Percentiles rank a stretch among this genome's conserved stretches.
These are phyloP conservation scores for Enhydra lutris DNA, from an alignment of 2,113 vertebrate genomes.

Conservation along the genomic window DNA sequence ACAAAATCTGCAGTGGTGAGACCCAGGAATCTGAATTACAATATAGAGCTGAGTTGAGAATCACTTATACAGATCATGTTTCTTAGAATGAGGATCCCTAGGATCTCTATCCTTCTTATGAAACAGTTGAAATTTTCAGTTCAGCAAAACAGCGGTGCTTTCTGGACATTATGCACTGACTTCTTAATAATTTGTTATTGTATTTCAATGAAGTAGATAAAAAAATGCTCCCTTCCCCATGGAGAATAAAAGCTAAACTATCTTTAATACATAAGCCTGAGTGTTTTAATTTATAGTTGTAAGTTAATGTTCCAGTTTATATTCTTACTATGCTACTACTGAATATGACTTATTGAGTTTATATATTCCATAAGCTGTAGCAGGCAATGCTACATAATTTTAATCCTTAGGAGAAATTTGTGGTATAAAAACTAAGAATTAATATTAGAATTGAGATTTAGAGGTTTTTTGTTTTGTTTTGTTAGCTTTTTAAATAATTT, in stretches of 20 bases:
- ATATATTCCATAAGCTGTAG: background rate
- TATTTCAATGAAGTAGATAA: background rate
- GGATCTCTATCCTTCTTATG: background rate
- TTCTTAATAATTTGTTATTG: background rate
- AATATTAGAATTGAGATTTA: background rate
- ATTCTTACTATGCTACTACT: background rate
- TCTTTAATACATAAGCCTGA: background rate
- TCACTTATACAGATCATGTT: background rate
- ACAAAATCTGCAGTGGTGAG: accelerated
- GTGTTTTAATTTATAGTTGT: background rate
- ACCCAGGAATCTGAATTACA: background rate
- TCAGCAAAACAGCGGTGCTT: background rate
- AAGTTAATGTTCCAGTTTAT: background rate
- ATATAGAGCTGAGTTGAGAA: background rate
- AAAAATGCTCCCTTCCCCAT: background rate
- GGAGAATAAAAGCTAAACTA: background rate
- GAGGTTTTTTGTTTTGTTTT: background rate
- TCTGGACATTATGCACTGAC: background rate
- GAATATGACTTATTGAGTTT: background rate
- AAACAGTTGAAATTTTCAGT: background rate
- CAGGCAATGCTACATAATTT: background rate
- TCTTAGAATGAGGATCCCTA: background rate
- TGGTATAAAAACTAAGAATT: background rate
- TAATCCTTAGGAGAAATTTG: background rate
- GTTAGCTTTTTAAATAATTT: background rate